phyloP scores from a whole-genome alignment of 2,113 vertebrate genomes.

The Hippopotamus amphibius region DNA sequence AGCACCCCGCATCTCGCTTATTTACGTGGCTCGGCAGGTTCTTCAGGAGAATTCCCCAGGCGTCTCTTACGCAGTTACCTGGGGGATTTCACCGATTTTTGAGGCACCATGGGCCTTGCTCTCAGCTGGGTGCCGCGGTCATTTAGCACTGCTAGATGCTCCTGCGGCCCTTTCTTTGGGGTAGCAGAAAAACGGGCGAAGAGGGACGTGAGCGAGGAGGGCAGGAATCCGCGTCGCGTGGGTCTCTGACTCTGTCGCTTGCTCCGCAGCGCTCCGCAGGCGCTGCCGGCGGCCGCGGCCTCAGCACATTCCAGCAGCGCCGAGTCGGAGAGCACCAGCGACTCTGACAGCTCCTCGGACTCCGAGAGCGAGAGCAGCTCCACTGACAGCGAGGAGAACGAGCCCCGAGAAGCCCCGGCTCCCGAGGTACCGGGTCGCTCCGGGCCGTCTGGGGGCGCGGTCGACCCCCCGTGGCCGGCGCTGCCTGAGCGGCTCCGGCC shows the following conservation, averaged over 20 bases:
- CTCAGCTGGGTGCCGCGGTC: neutral
- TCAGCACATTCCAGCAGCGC: conserved; percentile 91
- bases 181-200: neutral
- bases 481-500: neutral
- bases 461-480: neutral
- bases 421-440: conserved; percentile 79
- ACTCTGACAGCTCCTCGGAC: conserved; percentile 94
- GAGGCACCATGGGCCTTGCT: neutral
- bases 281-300: conserved; percentile 83
- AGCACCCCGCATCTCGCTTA: neutral
- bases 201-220: neutral
- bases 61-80: neutral
- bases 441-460: neutral
- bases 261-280: conserved; percentile 85
- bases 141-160: neutral
- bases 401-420: conserved; percentile 74
- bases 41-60: neutral
- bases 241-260: conserved; percentile 76
- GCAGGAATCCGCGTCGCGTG: neutral
- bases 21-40: neutral
- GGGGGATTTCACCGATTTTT: neutral
- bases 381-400: conserved; percentile 87
- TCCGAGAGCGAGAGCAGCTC: conserved; percentile 92
- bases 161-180: neutral
- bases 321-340: conserved; percentile 92